These are phyloP conservation scores for Calcarius lapponicus DNA, from an alignment of 2,797 vertebrate species.

Conservation along the genomic window DNA sequence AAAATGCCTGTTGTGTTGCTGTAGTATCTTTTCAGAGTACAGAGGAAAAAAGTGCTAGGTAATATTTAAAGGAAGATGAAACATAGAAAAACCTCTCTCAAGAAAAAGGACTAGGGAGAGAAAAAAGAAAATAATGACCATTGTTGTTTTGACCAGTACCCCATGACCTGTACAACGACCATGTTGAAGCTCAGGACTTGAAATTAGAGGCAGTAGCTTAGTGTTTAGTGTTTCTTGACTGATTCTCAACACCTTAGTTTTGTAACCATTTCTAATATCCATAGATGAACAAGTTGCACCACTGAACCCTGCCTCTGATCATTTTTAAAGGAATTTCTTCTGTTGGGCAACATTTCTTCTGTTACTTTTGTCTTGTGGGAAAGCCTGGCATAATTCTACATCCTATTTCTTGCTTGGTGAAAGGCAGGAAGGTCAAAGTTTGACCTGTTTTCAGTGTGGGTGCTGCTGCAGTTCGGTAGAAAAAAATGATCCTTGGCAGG, in stretches of 20 bases:
- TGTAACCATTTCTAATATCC: neutral
- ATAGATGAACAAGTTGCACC: neutral
- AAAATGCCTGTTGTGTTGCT: neutral
- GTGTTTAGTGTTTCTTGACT: neutral
- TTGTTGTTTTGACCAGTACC: neutral
- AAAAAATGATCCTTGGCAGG: neutral
- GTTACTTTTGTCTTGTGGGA: neutral
- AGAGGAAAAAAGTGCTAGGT: neutral
- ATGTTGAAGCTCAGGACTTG: neutral
- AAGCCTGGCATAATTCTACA: neutral
- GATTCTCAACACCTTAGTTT: neutral
- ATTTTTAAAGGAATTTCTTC: no score
- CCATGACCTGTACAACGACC: neutral
- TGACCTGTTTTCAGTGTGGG: no score
- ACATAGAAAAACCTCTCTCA: neutral
- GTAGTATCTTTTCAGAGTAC: neutral
- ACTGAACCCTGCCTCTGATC: neutral
- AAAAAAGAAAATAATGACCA: neutral
- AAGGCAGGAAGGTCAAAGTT: neutral
- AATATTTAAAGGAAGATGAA: neutral
- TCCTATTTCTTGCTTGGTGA: neutral
- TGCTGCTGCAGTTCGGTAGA: neutral
- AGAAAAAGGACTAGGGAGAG: neutral
- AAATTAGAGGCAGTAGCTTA: neutral
- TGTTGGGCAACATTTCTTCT: neutral